A percentile compares a stretch with the other conserved stretches of the same genome.
Evolutionary conservation across 2,797 vertebrate species (phyloP).

Genomic region (Scomberomorus guttatus): DNA sequence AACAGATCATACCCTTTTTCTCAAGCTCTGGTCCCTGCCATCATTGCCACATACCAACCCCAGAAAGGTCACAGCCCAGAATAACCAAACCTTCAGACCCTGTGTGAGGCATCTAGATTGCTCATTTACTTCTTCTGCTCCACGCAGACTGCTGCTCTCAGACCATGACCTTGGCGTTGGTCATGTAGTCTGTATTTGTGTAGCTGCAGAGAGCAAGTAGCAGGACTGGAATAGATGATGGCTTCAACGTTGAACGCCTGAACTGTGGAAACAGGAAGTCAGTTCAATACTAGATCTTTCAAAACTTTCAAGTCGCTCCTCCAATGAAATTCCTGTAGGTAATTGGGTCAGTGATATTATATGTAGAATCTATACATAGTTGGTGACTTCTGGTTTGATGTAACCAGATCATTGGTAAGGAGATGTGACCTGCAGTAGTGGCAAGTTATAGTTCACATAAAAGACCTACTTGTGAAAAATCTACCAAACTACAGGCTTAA

Average conservation of each 20-base stretch:
- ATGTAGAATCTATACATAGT: neutral
- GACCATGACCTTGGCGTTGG: constrained; percentile 8
- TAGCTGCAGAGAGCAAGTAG: constrained; percentile 33
- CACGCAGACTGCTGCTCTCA: constrained; percentile 32
- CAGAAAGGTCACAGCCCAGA: constrained; percentile 76
- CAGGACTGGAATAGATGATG: constrained; percentile 3
- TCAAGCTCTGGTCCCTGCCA: constrained; percentile 23
- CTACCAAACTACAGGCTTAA: too few relatives aligned
- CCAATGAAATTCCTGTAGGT: neutral
- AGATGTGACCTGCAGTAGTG: too few relatives aligned
- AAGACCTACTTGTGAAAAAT: too few relatives aligned
- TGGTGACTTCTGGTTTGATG: too few relatives aligned
- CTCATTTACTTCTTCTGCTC: constrained; percentile 22
- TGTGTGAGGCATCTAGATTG: constrained; percentile 33
- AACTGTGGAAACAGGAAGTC: constrained; percentile 26
- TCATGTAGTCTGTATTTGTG: constrained; percentile 47
- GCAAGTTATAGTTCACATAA: too few relatives aligned
- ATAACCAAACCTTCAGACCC: constrained; percentile 60
- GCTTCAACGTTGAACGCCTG: neutral
- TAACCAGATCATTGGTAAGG: too few relatives aligned
- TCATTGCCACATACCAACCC: constrained; percentile 32
- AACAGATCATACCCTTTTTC: constrained; percentile 40
- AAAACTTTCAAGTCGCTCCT: neutral
- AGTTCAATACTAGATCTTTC: constrained; percentile 32
- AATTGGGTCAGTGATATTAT: constrained; percentile 18